Percentiles rank a stretch among this genome's conserved stretches.
These are phyloP conservation scores for Rhynchophorus ferrugineus DNA, from an alignment of 1,140 invertebrate genomes.

Conservation along the genomic window DNA sequence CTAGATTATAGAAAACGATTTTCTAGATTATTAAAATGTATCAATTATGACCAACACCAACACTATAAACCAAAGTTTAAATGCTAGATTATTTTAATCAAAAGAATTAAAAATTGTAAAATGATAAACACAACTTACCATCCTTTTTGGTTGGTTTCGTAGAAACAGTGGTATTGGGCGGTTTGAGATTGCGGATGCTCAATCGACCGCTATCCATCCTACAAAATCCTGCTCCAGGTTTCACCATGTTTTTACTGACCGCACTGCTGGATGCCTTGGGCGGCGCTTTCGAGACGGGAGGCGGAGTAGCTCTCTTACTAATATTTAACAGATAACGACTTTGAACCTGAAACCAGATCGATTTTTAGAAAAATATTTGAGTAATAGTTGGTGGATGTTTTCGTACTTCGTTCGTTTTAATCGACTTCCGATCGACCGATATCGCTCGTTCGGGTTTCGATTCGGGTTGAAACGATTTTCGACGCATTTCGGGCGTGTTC, in stretches of 20 bases:
- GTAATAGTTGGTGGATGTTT: too few relatives aligned
- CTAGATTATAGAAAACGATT: too few relatives aligned
- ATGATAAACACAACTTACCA: constrained; percentile 10
- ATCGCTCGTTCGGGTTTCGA: constrained; percentile 33
- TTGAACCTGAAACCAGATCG: constrained; percentile 31
- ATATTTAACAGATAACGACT: constrained; percentile 38
- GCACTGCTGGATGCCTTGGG: constrained; percentile 25
- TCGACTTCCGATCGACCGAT: constrained; percentile 36
- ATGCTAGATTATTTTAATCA: too few relatives aligned
- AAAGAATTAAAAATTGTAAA: not conserved
- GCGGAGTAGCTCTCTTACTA: constrained; percentile 27
- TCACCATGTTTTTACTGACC: constrained; percentile 27
- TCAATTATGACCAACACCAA: too few relatives aligned
- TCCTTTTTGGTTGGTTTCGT: constrained; percentile 23
- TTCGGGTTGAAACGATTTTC: constrained; percentile 35
- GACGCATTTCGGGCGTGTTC: constrained; percentile 46
- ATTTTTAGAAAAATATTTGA: too few relatives aligned
- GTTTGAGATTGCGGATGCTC: constrained; percentile 49
- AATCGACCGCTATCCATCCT: constrained; percentile 58
- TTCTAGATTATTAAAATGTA: too few relatives aligned
- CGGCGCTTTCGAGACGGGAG: constrained; percentile 11
- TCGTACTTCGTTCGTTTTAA: constrained; percentile 32
- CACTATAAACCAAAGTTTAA: too few relatives aligned
- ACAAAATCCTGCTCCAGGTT: constrained; percentile 43
- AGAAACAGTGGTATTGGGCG: constrained; percentile 25